A percentile compares a stretch with the other conserved stretches of the same genome.
These are phyloP conservation scores for Artibeus jamaicensis DNA, from an alignment of 2,797 vertebrate species.

Conservation along the genomic window DNA sequence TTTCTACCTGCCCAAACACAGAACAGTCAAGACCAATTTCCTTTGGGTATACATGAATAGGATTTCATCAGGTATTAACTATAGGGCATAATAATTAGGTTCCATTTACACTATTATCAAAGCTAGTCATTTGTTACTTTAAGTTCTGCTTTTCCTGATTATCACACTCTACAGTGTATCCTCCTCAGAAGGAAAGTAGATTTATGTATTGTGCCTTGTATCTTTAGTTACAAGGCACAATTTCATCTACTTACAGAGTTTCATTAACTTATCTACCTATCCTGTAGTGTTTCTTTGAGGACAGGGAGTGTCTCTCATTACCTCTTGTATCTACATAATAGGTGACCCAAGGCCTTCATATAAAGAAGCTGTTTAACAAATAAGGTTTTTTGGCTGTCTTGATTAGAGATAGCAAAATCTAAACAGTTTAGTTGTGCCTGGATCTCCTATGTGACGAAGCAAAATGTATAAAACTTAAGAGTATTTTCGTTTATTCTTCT, in stretches of 20 bases:
- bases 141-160: neutral
- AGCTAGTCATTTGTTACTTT: neutral
- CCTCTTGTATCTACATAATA: neutral
- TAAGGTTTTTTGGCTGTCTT: neutral
- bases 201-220: neutral
- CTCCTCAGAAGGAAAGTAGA: neutral
- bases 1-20: slow-evolving; percentile 22
- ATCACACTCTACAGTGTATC: neutral
- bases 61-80: slow-evolving; percentile 11
- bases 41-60: neutral
- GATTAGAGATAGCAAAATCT: slow-evolving; percentile 21
- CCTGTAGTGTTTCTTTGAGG: neutral
- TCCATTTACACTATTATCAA: neutral
- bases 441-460: neutral
- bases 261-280: neutral
- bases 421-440: slow-evolving; percentile 32
- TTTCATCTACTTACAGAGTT: neutral
- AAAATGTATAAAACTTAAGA: slow-evolving; percentile 9
- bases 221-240: neutral
- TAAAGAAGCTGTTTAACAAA: slow-evolving; percentile 29
- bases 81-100: neutral
- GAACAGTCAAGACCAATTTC: slow-evolving; percentile 16
- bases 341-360: neutral
- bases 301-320: neutral
- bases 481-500: slow-evolving; percentile 37